Evolutionary conservation across 1,140 invertebrate species (phyloP).

Genomic region (Scaptomyza graminum): DNA sequence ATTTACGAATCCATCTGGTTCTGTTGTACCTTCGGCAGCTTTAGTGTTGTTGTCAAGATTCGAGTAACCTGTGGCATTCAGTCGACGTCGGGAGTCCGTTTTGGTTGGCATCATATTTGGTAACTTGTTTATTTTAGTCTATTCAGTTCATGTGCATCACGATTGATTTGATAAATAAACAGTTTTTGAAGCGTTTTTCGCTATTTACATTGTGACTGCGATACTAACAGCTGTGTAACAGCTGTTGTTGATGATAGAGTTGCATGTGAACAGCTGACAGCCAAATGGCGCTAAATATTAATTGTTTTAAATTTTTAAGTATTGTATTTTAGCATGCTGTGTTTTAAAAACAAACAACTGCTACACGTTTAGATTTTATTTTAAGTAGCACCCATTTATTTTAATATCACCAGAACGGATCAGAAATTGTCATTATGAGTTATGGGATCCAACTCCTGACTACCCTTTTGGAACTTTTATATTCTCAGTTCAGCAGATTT

Average conservation of each 20-base stretch:
- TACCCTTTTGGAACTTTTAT: too few species aligned
- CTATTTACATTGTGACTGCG: background rate
- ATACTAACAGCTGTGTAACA: conserved; percentile 16
- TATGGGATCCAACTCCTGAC: too few species aligned
- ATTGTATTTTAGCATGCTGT: too few species aligned
- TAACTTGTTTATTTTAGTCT: conserved; percentile 2
- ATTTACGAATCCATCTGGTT: conserved; percentile 63
- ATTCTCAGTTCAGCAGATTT: too few species aligned
- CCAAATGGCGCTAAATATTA: background rate
- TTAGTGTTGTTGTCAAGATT: conserved; percentile 35
- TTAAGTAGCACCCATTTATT: too few species aligned
- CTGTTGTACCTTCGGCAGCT: conserved; percentile 21
- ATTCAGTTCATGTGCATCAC: background rate
- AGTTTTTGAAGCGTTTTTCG: conserved; percentile 1
- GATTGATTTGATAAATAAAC: conserved; percentile 18
- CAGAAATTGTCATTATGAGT: too few species aligned
- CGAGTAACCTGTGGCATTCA: conserved; percentile 37
- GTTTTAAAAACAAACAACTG: too few species aligned
- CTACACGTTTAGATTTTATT: too few species aligned
- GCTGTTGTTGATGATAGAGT: conserved; percentile 18
- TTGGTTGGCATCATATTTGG: conserved; percentile 59
- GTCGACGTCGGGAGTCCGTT: conserved; percentile 59
- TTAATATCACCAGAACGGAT: too few species aligned
- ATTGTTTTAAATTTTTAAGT: background rate
- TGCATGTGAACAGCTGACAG: conserved; percentile 3